Evolutionary conservation across 2,113 vertebrate genomes (phyloP).

Genomic region (Sorex araneus): DNA sequence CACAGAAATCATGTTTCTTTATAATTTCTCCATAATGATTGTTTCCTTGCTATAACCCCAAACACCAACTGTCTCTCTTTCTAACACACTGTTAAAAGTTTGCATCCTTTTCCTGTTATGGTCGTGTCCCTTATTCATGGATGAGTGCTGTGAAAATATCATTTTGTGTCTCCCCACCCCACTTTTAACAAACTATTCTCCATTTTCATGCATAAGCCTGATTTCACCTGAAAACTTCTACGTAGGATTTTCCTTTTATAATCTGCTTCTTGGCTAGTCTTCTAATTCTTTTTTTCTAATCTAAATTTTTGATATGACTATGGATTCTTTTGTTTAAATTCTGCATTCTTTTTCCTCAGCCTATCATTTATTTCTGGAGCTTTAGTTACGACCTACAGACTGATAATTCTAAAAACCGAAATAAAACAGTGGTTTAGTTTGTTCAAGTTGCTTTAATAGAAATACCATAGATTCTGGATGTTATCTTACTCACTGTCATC

Average conservation of each 20-base stretch:
- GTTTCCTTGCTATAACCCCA: background rate
- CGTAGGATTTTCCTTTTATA: slow-evolving; percentile 12
- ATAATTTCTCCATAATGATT: background rate
- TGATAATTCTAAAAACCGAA: slow-evolving; percentile 40
- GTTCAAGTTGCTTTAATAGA: background rate
- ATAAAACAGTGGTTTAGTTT: background rate
- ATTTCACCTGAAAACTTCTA: background rate
- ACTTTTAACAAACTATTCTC: background rate
- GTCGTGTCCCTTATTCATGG: background rate
- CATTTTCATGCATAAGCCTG: background rate
- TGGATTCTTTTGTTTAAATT: slow-evolving; percentile 5
- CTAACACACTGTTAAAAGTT: background rate
- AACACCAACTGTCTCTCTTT: background rate
- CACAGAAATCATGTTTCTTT: slow-evolving; percentile 3
- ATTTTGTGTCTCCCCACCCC: background rate
- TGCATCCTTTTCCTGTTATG: background rate
- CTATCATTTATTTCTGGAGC: background rate
- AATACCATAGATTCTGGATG: background rate
- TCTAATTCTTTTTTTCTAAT: slow-evolving; percentile 1
- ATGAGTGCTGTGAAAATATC: background rate
- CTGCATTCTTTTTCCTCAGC: background rate
- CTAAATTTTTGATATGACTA: slow-evolving; percentile 32
- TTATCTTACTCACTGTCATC: too few relatives aligned
- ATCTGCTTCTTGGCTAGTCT: background rate
- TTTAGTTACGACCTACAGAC: background rate